Percentiles rank a stretch among this genome's conserved stretches.
These are phyloP conservation scores for Diarsia brunnea DNA, from an alignment of 2,888 invertebrate genomes.

Conservation along the genomic window DNA sequence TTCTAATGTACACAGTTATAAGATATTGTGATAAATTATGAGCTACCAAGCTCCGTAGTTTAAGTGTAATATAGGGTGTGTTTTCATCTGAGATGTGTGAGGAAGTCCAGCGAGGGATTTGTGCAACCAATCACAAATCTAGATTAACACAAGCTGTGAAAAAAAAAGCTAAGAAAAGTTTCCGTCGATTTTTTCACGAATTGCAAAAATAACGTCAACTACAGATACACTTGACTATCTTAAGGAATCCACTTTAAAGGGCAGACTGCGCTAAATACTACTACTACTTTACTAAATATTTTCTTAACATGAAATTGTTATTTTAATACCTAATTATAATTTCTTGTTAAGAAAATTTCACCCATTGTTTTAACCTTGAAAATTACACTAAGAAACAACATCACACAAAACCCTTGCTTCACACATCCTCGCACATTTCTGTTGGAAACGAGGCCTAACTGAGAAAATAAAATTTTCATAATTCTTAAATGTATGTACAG, in stretches of 20 bases:
- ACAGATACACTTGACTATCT: not conserved
- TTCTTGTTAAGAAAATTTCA: too few species aligned
- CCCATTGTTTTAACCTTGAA: too few species aligned
- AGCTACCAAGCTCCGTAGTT: conserved; percentile 24
- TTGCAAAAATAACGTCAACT: not conserved
- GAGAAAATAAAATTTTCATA: conserved; percentile 65
- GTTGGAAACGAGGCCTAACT: not conserved
- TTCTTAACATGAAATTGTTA: too few species aligned
- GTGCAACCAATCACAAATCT: not conserved
- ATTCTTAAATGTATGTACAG: conserved; percentile 26
- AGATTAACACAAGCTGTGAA: not conserved
- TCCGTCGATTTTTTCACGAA: too few species aligned
- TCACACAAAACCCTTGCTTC: not conserved
- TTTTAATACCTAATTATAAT: too few species aligned
- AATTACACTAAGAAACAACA: too few species aligned
- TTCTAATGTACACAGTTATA: conserved; percentile 52
- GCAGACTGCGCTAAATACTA: not conserved
- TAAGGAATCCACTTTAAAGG: not conserved
- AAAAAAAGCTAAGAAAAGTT: too few species aligned
- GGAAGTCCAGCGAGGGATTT: not conserved
- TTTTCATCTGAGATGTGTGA: not conserved
- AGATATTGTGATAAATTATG: conserved; percentile 63
- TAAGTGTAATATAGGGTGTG: conserved; percentile 22
- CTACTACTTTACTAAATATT: too few species aligned
- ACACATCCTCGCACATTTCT: not conserved